Percentiles rank a stretch among this genome's conserved stretches.
Conservation (phyloP, 2,888 invertebrate genomes). For the Crossocerus cetratus region DNA sequence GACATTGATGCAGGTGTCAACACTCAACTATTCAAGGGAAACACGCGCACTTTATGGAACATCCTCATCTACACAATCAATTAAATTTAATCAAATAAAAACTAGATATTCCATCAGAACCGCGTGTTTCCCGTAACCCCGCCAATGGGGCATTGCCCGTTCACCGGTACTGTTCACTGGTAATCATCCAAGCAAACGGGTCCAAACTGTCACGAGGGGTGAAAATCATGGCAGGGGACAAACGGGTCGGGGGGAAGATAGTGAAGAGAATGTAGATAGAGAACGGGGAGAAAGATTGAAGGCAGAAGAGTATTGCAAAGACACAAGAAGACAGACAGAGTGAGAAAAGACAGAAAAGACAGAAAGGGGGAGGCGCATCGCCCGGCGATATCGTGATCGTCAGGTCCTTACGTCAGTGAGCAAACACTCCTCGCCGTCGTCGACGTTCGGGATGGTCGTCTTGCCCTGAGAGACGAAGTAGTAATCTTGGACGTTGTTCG, state of each 20-base stretch:
- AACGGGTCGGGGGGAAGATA: neutral
- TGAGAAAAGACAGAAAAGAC: constrained; percentile 11
- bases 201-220: constrained; percentile 6
- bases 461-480: constrained; percentile 96
- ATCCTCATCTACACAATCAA: neutral
- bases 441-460: constrained; percentile 92
- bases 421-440: constrained; percentile 92
- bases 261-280: too few relatives aligned
- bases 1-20: constrained; percentile 17
- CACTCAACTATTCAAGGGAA: constrained; percentile 14
- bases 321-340: constrained; percentile 10
- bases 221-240: constrained; percentile 25
- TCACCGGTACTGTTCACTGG: too few relatives aligned
- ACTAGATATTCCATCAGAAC: neutral
- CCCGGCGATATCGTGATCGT: constrained; percentile 61
- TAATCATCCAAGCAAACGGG: neutral
- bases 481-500: constrained; percentile 90
- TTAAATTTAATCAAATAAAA: neutral
- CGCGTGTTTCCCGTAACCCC: too few relatives aligned
- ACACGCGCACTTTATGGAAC: neutral
- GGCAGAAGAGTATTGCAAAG: constrained; percentile 6
- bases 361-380: constrained; percentile 38
- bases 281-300: neutral
- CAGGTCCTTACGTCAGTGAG: constrained; percentile 87
- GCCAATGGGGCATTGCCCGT: too few relatives aligned